Evolutionary conservation across 35 echinoderm and acorn worm genomes (phyloP), one percentile per base, ranked within the genome.

Genomic region (Heliocidaris erythrogramma): DNA sequence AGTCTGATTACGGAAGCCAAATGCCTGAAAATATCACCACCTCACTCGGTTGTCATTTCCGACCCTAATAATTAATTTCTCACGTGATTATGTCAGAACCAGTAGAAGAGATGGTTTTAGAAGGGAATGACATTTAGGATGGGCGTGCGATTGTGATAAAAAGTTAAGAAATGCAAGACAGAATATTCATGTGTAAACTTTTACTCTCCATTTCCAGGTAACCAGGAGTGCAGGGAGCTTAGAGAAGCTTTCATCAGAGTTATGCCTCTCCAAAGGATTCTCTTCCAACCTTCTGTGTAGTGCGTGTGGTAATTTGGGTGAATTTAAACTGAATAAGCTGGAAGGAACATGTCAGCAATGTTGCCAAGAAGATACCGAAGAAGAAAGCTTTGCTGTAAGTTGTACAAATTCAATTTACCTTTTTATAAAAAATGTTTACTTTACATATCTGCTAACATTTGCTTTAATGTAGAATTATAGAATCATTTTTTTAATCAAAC

Each of bases 241-340:
- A 90, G 97, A 96, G 86, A 88, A 31, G 24, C 90, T 96, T 21
- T 52, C 96, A 30, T 60, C 93, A 78, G 96, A 96, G 16, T 49
- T 96, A 24, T 98, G 97, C 69, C 30, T 95, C 17, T 91, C 95
- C 13, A 47, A 60, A 24, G 98, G 98, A 27, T 96, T 99, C 92
- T 97, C 98, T 49, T 97, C 98, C 21, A 97, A 96, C 90, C 96
- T 99, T 4, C 87, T 99, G 4, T 99, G 98, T 48, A 99, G 98
- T 86, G 96, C 94, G 8, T 99, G 98, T 94, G 87, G 90, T 29
- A 94, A 53, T 47, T 94, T 99, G 29, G 31, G 48, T 30, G 95
- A 96, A 17, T 96, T 96, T 60, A 85, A 96, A 17, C 94, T 99
- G 56, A 78, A 94, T 17, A 8, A 31, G 32, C 47, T 99, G 32